A percentile compares a stretch with the other conserved stretches of the same genome.
Evolutionary conservation across 1,140 invertebrate genomes (phyloP).

Genomic region (Tigriopus japonicus): DNA sequence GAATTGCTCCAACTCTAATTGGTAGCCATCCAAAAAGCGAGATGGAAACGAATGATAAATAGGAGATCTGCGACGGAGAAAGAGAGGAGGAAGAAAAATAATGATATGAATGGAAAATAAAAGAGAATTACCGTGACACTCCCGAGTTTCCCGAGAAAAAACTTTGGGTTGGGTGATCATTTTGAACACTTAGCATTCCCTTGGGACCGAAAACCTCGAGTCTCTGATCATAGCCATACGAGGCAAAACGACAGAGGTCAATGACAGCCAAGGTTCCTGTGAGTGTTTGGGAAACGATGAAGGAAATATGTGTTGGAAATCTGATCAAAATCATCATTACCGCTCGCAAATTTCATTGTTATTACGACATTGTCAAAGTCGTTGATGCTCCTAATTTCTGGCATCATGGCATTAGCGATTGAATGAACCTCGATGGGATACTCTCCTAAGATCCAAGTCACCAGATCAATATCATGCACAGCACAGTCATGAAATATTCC

Average conservation of each 20-base stretch:
- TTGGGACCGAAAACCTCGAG: slow-evolving; percentile 32
- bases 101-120: neutral
- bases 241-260: slow-evolving; percentile 40
- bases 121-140: neutral
- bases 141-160: neutral
- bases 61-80: slow-evolving; percentile 22
- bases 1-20: slow-evolving; percentile 41
- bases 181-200: slow-evolving; percentile 37
- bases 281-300: neutral
- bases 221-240: slow-evolving; percentile 42
- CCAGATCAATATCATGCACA: slow-evolving; percentile 45
- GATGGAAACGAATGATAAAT: slow-evolving; percentile 43
- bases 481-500: slow-evolving; percentile 52
- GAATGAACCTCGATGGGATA: slow-evolving; percentile 28
- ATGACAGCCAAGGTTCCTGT: slow-evolving; percentile 32
- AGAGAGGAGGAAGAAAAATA: neutral
- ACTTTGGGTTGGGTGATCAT: slow-evolving; percentile 32
- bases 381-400: slow-evolving; percentile 36
- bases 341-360: slow-evolving; percentile 39
- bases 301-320: neutral
- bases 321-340: slow-evolving; percentile 20
- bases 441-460: slow-evolving; percentile 22
- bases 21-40: slow-evolving; percentile 37
- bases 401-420: slow-evolving; percentile 32
- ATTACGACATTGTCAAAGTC: slow-evolving; percentile 45